phyloP scores from a whole-genome alignment of 2,797 vertebrate species.

The Gephyroberyx darwinii region DNA sequence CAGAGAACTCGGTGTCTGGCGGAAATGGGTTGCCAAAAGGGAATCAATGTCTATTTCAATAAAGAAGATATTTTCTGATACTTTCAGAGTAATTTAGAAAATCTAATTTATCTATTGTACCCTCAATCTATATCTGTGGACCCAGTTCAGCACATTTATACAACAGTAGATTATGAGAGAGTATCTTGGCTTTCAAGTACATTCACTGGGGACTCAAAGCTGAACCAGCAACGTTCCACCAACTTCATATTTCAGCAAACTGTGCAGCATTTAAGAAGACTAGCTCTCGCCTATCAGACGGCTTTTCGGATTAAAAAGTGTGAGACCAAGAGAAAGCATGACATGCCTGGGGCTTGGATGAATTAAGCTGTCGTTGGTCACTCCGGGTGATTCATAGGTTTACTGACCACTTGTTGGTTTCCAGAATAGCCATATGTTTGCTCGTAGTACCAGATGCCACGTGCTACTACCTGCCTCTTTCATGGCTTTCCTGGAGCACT shows the following conservation, averaged over 20 bases:
- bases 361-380: conserved; percentile 55
- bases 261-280: conserved; percentile 52
- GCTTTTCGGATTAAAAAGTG: conserved; percentile 58
- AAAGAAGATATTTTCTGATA: conserved; percentile 28
- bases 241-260: conserved; percentile 54
- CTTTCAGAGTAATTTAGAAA: neutral
- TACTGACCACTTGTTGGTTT: conserved; percentile 49
- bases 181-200: conserved; percentile 29
- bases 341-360: conserved; percentile 45
- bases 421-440: conserved; percentile 3
- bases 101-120: conserved; percentile 48
- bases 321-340: conserved; percentile 36
- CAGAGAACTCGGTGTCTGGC: conserved; percentile 14
- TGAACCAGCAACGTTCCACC: conserved; percentile 61
- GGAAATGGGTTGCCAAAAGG: conserved; percentile 1
- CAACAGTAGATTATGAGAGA: conserved; percentile 45
- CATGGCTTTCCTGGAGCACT: conserved; percentile 1
- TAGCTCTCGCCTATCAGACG: conserved; percentile 29
- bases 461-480: conserved; percentile 14
- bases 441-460: conserved; percentile 46
- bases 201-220: conserved; percentile 42
- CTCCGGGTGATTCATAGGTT: conserved; percentile 49
- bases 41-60: conserved; percentile 4
- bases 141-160: conserved; percentile 63
- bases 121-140: conserved; percentile 34